Conservation (phyloP, 1,140 invertebrate species). For the Drosophila subobscura region DNA sequence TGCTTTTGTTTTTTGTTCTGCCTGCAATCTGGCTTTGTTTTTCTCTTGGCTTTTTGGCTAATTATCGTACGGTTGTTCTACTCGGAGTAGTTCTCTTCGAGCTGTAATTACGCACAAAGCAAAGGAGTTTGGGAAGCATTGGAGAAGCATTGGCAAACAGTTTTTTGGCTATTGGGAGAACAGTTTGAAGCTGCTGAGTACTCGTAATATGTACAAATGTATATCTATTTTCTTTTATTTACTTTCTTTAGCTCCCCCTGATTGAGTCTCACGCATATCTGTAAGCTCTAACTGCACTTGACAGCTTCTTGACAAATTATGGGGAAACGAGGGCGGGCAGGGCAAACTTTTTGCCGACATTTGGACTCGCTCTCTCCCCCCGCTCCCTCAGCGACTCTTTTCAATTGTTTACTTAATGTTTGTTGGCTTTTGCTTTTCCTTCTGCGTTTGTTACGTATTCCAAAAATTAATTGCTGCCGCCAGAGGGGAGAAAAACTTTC, state of each 20-base stretch:
- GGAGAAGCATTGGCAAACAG: too few relatives aligned
- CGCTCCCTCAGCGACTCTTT: not conserved
- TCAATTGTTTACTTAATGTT: conserved; percentile 32
- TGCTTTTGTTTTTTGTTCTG: conserved; percentile 45
- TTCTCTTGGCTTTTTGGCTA: conserved; percentile 6
- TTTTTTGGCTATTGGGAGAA: too few relatives aligned
- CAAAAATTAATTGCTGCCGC: conserved; percentile 41
- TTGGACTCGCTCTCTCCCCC: not conserved
- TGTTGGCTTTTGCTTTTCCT: not conserved
- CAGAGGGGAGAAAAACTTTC: conserved; percentile 39
- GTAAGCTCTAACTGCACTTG: too few relatives aligned
- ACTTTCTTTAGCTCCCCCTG: too few relatives aligned
- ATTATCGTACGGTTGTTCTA: conserved; percentile 15
- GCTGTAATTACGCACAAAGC: not conserved
- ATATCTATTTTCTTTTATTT: too few relatives aligned
- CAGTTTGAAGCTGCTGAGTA: too few relatives aligned
- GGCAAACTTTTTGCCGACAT: conserved; percentile 3
- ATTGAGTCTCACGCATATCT: too few relatives aligned
- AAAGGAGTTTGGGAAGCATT: not conserved
- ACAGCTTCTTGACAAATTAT: too few relatives aligned
- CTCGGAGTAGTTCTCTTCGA: too few relatives aligned
- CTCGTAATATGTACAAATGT: too few relatives aligned
- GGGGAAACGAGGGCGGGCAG: too few relatives aligned
- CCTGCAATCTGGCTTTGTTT: conserved; percentile 13
- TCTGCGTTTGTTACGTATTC: conserved; percentile 27